Base-by-base conservation (phyloP, 1,140 invertebrate genomes). In the Gyrodactylus bullatarudis region DNA sequence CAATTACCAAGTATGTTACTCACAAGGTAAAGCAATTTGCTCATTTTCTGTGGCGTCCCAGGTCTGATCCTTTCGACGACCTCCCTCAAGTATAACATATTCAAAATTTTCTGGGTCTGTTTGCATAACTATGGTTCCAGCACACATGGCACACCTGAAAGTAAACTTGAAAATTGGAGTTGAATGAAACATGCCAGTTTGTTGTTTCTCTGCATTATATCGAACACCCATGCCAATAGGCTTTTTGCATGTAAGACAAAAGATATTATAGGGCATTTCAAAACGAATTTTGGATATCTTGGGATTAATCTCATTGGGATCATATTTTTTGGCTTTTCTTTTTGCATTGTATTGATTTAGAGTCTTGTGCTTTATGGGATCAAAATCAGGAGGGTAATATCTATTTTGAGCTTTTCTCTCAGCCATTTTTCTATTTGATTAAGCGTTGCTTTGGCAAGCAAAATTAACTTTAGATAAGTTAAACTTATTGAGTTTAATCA, bases 251-350 rank as follows among this genome's bases (percentile, higher is more conserved):
- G 92, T 92, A 72, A 91, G 87, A 78, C 92, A 96, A 92, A 92
- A 99, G 76, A 99, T 97, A 81, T 99, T 99, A 77, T 93, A 99
- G 0, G 95, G 95, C 91, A 99, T 94, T 83, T 99, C 95, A 85
- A 99, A 99, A 74, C 84, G 85, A 76, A 99, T 96, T 70, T 97
- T 92, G 34, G 98, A 85, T 75, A 99, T 98, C 20, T 94, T 94
- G 81, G 91, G 84, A 77, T 92, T 87, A 0, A 97, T 83, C 82
- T 98, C 98, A 23, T 87, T 82, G 0, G 92, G 94, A 76, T 94
- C 83, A n/a, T n/a, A n/a, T 81, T 99, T 93, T 68, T 94, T 85
- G 24, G 98, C 81, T 0, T 94, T 91, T 86, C 98, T 94, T 21
- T 89, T 91, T 23, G 93, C 93, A 78, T 87, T 84, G 80, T 84